These are phyloP conservation scores for Trachelus troglodyta DNA, from an alignment of 2,888 invertebrate species.

Conservation along the genomic window DNA sequence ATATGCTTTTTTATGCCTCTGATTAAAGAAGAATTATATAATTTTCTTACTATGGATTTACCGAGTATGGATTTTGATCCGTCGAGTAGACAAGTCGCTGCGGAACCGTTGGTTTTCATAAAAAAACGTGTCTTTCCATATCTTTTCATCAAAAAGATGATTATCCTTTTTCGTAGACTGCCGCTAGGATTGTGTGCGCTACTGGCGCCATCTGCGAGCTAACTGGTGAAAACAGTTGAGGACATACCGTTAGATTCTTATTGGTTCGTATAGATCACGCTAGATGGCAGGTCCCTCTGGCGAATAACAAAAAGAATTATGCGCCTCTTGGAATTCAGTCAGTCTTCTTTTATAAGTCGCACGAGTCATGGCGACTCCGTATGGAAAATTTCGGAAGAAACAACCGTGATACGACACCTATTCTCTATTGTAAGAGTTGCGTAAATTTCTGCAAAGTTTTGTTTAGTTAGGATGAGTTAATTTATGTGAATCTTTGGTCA, in stretches of 20 bases:
- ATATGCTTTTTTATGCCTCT: not conserved
- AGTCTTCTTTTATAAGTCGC: not conserved
- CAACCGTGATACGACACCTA: not conserved
- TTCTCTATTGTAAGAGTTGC: not conserved
- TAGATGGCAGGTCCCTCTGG: not conserved
- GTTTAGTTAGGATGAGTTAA: not conserved
- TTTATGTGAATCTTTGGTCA: not conserved
- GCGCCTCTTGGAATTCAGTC: not conserved
- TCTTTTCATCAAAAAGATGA: not conserved
- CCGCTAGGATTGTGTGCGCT: not conserved
- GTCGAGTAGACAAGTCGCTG: not conserved
- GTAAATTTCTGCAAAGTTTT: not conserved
- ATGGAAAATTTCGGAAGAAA: slow-evolving; percentile 8
- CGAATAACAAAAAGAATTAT: not conserved
- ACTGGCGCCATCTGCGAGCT: not conserved
- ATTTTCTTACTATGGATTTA: not conserved
- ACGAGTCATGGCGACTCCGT: not conserved
- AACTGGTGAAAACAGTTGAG: not conserved
- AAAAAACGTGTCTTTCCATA: not conserved
- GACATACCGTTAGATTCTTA: not conserved
- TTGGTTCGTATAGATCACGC: not conserved
- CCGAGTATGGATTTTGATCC: not conserved
- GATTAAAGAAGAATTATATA: not conserved
- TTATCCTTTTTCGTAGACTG: not conserved
- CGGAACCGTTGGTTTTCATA: not conserved